Percentiles rank a stretch among this genome's conserved stretches.
Evolutionary conservation across 2,888 invertebrate species (phyloP).

Genomic region (Aplocera efformata): DNA sequence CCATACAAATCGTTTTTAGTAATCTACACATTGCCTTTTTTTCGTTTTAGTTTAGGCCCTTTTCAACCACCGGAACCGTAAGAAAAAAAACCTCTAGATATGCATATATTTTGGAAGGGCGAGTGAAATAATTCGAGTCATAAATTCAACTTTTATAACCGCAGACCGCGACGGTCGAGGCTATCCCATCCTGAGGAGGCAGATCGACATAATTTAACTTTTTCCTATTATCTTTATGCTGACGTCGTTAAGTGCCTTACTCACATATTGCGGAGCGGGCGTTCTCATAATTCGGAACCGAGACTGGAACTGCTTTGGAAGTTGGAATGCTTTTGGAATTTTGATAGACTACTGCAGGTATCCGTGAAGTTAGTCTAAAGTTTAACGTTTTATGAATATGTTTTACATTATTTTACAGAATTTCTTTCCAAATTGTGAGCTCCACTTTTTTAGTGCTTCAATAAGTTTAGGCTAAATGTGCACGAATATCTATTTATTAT

Average conservation of each 20-base stretch:
- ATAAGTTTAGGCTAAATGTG: no score
- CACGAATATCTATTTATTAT: no score
- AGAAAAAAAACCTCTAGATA: slow-evolving; percentile 6
- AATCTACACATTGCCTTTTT: no score
- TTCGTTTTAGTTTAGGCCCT: no score
- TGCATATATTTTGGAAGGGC: slow-evolving; percentile 38
- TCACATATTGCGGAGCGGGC: slow-evolving; percentile 62
- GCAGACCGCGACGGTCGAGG: slow-evolving; percentile 42
- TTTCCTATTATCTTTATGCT: slow-evolving; percentile 79
- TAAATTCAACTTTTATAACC: slow-evolving; percentile 78
- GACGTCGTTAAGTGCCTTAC: slow-evolving; percentile 65
- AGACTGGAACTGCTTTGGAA: slow-evolving; percentile 24
- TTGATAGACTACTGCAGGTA: slow-evolving; percentile 14
- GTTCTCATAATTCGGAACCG: slow-evolving; percentile 52
- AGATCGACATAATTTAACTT: slow-evolving; percentile 79
- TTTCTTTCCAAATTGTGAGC: no score
- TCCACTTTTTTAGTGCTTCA: no score
- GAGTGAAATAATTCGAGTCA: slow-evolving; percentile 71
- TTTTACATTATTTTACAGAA: no score
- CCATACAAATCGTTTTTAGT: no score
- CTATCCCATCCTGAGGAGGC: slow-evolving; percentile 51
- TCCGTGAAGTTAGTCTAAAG: neutral
- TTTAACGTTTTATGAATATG: no score
- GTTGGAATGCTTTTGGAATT: slow-evolving; percentile 25
- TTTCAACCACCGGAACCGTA: no score